Base-by-base conservation (phyloP, 1,140 invertebrate species). In the Solen grandis region DNA sequence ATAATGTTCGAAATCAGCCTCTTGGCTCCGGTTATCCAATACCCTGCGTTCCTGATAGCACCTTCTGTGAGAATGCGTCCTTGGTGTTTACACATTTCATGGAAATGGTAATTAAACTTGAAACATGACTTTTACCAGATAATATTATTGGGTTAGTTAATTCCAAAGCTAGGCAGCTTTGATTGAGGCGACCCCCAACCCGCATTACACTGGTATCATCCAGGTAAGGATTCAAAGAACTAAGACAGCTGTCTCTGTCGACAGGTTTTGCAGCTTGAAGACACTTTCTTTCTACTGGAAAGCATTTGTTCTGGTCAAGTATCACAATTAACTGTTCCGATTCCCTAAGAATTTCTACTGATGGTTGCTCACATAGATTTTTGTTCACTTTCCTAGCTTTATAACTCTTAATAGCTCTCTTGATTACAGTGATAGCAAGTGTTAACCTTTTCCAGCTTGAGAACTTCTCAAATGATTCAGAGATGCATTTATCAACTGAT, bases 201-300 rank as follows among this genome's bases (percentile, higher is more conserved):
- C 55, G 55, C 3, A 75, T 27, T 10, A 75, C 14, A 31, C 38
- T 29, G 16, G 60, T 29, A 36, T 60, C 19, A 31, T 75, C 72
- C 25, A 75, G 50, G 57, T 46, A 62, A 10, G 72, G 72, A 75
- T 75, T 62, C 36, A 75, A 50, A 14, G 57, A 63, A 31, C 16
- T 27, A 46, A 75, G 29, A 25, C 36, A 10, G 35, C 57, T 75
- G 38, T 41, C 50, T 25, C 22, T 29, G 29, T 27, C 5, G 8
- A 68, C 65, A 29, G 29, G 35, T 38, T 65, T 65, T 4, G 5
- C 10, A 2, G 4, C 5, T 3, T 3, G 5, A 14, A 65, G 35
- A 65, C 62, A 65, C 25, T 10, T 65, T 65, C 36, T 36, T 65
- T 65, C 62, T n/a, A 38, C 62, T 38, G 16, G 2, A 22, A 27